phyloP scores from a whole-genome alignment of 2,797 vertebrate species.

The Pitangus sulphuratus region DNA sequence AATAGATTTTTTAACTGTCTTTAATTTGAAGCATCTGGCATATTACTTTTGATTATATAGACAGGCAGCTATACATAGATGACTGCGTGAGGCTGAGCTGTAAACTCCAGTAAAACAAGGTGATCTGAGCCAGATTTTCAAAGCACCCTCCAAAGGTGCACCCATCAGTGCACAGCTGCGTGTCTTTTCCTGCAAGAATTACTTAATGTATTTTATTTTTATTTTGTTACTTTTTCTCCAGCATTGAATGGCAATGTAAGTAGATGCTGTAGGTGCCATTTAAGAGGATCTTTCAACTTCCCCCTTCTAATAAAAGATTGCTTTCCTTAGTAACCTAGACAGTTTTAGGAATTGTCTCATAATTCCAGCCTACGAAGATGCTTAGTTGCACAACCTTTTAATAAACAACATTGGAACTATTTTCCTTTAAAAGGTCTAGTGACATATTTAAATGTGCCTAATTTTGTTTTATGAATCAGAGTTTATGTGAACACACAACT shows the following conservation, averaged over 20 bases:
- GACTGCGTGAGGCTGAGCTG: neutral
- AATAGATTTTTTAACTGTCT: neutral
- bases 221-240: neutral
- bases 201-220: neutral
- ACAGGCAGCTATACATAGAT: neutral
- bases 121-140: neutral
- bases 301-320: neutral
- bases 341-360: neutral
- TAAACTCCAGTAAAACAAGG: neutral
- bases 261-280: neutral
- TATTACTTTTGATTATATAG: constrained; percentile 1
- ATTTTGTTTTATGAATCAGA: neutral
- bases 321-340: neutral
- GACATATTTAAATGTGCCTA: neutral
- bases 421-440: neutral
- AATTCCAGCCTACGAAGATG: neutral
- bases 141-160: neutral
- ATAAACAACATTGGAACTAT: neutral
- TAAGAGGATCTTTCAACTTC: neutral
- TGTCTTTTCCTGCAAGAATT: neutral
- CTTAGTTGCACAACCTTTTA: neutral
- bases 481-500: neutral
- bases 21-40: constrained; percentile 23
- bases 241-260: neutral
- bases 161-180: neutral